Base-by-base conservation (phyloP, 2,113 vertebrate species). In the Atherinomorus stipes region DNA sequence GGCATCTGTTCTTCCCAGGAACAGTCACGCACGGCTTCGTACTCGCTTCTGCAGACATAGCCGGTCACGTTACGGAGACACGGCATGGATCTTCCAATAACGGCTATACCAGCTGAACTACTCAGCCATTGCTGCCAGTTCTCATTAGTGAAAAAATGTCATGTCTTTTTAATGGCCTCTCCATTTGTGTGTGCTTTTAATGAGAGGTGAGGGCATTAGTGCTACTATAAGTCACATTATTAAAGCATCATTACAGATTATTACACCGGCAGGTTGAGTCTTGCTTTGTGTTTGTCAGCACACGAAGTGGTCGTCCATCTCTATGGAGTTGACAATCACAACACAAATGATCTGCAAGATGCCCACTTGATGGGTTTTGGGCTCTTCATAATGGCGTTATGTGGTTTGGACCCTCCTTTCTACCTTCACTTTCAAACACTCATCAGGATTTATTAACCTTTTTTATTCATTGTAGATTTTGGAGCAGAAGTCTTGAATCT, bases 291-390 rank as follows among this genome's bases (percentile, higher is more conserved):
- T 53, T 26, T 65, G 25, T 70, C n/a, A 23, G 22, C 15, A 60
- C 16, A 51, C 25, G 51, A 80, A 59, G 72, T 71, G 47, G 53
- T 62, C 45, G 47, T 38, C 34, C 53, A 47, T 59, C 74, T 64
- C 23, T 50, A 25, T 67, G 81, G 79, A 79, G 21, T 21, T 58
- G 47, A 25, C 79, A 69, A 67, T 80, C 31, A 64, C n/a, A n/a
- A n/a, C n/a, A n/a, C n/a, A n/a, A n/a, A n/a, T n/a, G n/a, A n/a
- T 81, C 56, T 74, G 64, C 51, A 68, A 63, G 74, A 73, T 59
- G 58, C 19, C 68, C 49, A 62, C 73, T 63, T 1, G 54, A 57
- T 42, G 57, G 16, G 42, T 88, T n/a, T 78, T 73, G 64, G 47
- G 7, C 60, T 67, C 63, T 21, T 75, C 31, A 44, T 44, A 45